These are phyloP conservation scores for Pollicipes pollicipes DNA, from an alignment of 1,140 invertebrate species.

Conservation along the genomic window DNA sequence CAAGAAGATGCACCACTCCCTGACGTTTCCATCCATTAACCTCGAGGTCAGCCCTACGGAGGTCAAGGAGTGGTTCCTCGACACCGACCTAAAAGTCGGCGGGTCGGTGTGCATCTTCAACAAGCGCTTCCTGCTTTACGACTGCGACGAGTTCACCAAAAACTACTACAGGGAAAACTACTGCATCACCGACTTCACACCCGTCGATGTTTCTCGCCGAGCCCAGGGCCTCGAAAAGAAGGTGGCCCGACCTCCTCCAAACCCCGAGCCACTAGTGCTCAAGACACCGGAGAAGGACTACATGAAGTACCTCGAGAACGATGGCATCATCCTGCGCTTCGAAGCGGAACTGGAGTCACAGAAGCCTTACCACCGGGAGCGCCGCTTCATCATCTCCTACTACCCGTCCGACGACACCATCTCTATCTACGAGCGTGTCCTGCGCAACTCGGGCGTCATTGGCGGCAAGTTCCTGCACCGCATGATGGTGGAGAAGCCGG, in stretches of 20 bases:
- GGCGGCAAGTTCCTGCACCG: slow-evolving; percentile 49
- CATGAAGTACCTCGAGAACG: not conserved
- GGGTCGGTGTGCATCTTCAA: not conserved
- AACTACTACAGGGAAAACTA: slow-evolving; percentile 47
- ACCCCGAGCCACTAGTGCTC: not conserved
- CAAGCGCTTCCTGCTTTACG: slow-evolving; percentile 20
- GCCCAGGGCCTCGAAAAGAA: not conserved
- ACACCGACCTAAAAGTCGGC: not conserved
- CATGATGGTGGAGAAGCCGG: slow-evolving; percentile 47
- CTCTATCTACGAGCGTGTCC: slow-evolving; percentile 51
- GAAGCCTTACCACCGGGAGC: slow-evolving; percentile 41
- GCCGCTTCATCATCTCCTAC: slow-evolving; percentile 63
- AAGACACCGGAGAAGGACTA: not conserved
- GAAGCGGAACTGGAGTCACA: slow-evolving; percentile 50
- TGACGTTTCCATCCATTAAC: not conserved
- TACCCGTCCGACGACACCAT: slow-evolving; percentile 67
- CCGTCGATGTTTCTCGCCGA: not conserved
- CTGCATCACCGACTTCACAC: not conserved
- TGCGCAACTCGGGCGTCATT: slow-evolving; percentile 48
- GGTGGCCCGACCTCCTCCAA: not conserved
- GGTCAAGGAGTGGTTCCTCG: not conserved
- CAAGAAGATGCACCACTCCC: slow-evolving; percentile 33
- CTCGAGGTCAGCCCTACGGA: not conserved
- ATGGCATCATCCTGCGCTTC: slow-evolving; percentile 61
- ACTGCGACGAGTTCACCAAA: slow-evolving; percentile 75